These are phyloP conservation scores for Drosophila neotestacea DNA, from an alignment of 2,888 invertebrate species.

Conservation along the genomic window DNA sequence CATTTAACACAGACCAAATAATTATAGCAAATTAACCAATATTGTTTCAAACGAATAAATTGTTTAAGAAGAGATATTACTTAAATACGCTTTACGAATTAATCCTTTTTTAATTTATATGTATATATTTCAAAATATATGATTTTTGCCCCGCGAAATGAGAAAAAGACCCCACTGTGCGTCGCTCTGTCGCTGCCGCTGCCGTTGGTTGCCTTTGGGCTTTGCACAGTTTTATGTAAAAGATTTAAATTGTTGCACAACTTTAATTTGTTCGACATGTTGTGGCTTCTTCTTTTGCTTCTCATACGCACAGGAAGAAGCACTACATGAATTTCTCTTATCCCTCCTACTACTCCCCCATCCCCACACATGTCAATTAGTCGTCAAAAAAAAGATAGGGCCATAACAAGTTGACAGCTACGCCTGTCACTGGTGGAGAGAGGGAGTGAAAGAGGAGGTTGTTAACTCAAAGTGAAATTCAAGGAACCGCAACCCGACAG, in stretches of 20 bases:
- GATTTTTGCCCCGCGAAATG: too few species aligned
- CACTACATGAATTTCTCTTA: background rate
- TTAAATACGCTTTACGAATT: too few species aligned
- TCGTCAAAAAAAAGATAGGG: conserved; percentile 31
- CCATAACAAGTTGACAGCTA: conserved; percentile 31
- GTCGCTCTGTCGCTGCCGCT: conserved; percentile 5
- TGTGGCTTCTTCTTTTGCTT: conserved; percentile 16
- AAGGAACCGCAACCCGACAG: conserved; percentile 54
- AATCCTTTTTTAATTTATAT: too few species aligned
- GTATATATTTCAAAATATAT: too few species aligned
- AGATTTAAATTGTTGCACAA: conserved; percentile 74
- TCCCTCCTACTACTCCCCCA: background rate
- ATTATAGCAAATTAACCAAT: too few species aligned
- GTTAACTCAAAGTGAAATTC: conserved; percentile 42
- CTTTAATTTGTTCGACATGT: conserved; percentile 45
- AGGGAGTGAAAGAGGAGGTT: background rate
- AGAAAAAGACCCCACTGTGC: too few species aligned
- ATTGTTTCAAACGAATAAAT: too few species aligned
- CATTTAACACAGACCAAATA: too few species aligned
- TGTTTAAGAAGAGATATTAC: too few species aligned
- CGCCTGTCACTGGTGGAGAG: conserved; percentile 3
- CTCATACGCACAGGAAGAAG: conserved; percentile 19
- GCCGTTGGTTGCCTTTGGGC: conserved; percentile 15
- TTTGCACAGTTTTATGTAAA: conserved; percentile 52
- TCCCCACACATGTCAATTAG: conserved; percentile 65